These are phyloP conservation scores for Microplitis manilae DNA, from an alignment of 2,888 invertebrate species.

Conservation along the genomic window DNA sequence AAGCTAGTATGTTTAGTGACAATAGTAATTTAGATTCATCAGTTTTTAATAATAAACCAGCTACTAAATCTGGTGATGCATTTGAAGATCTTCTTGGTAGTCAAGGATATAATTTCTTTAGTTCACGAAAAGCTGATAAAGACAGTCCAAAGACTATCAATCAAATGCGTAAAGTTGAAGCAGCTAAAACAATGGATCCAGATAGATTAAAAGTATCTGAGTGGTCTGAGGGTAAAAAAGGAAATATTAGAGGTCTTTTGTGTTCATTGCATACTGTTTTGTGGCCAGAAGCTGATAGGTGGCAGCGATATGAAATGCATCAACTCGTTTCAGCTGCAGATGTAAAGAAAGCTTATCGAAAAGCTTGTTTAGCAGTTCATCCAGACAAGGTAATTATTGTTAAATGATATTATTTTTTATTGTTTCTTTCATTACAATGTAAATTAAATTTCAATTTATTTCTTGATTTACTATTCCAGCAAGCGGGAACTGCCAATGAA, in stretches of 20 bases:
- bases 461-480: slow-evolving; percentile 74
- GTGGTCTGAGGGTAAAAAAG: slow-evolving; percentile 95
- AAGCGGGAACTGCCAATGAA: slow-evolving; percentile 93
- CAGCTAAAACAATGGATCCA: slow-evolving; percentile 92
- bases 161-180: slow-evolving; percentile 91
- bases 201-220: slow-evolving; percentile 87
- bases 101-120: slow-evolving; percentile 86
- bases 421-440: background rate
- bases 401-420: slow-evolving; percentile 8
- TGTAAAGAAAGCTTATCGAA: slow-evolving; percentile 96
- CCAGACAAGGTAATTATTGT: slow-evolving; percentile 90
- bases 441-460: background rate
- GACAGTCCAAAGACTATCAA: slow-evolving; percentile 90
- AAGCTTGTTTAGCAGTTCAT: slow-evolving; percentile 97
- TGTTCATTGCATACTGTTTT: slow-evolving; percentile 94
- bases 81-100: slow-evolving; percentile 93
- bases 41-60: slow-evolving; percentile 55
- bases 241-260: slow-evolving; percentile 94
- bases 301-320: slow-evolving; percentile 95
- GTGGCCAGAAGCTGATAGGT: slow-evolving; percentile 90
- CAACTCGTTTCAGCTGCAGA: slow-evolving; percentile 92
- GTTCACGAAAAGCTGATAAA: slow-evolving; percentile 76
- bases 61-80: slow-evolving; percentile 76
- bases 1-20: slow-evolving; percentile 56
- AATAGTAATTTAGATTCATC: slow-evolving; percentile 55